Base-by-base conservation (phyloP, 2,888 invertebrate species). In the Pristionchus entomophagus region DNA sequence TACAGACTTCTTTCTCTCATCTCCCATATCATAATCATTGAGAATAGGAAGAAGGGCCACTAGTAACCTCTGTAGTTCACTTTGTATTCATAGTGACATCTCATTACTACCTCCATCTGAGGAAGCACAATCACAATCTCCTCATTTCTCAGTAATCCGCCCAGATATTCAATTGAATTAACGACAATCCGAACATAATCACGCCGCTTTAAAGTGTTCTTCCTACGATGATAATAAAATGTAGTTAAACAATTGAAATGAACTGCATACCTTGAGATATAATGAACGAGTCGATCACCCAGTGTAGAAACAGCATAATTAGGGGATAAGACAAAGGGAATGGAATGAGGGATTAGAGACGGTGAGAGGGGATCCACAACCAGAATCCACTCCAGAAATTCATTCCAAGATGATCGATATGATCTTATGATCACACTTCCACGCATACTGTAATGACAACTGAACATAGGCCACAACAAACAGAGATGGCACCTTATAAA, bases 331-430 rank as follows among this genome's bases (percentile, higher is more conserved):
- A 84, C 73, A 38, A 53, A 56, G 5, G 84, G 84, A 2, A 51
- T 12, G 2, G 22, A 32, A 22, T 51, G 22, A n/a, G 84, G 49
- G 8, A 84, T 26, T 1, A 69, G n/a, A 38, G 51, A 32, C 3
- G 84, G 84, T 22, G 49, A 53, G 19, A 84, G 73, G 35, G 84
- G 84, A 35, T 84, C 35, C 19, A 53, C 32, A 19, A 51, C 14
- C 32, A 22, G 19, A 19, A 84, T 45, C 14, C 32, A 81, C 17
- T 35, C 12, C 10, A 81, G 17, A 12, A 81, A 38, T 6, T 35
- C n/a, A n/a, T 29, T n/a, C 0, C 0, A 26, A 4, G n/a, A 14
- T 2, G 35, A 32, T n/a, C 41, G 38, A 19, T 32, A 53, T 38
- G 26, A 22, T 35, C 81, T 53, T n/a, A 5, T n/a, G 26, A 35